Evolutionary conservation across 1,140 invertebrate genomes (phyloP).

Genomic region (Platyura marginata): DNA sequence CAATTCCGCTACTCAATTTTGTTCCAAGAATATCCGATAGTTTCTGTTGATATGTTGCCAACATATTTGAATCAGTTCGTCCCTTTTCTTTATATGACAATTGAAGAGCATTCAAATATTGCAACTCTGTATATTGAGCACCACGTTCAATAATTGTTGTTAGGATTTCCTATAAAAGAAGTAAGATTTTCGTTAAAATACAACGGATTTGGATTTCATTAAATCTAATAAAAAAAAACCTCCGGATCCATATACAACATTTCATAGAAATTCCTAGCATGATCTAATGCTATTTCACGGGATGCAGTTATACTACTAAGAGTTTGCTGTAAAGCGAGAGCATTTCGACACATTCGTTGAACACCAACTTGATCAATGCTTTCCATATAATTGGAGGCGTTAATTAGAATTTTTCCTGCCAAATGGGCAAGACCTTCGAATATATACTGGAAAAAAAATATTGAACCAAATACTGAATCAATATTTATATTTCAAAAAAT

Average conservation of each 20-base stretch:
- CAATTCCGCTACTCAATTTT: slow-evolving; percentile 19
- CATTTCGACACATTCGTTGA: slow-evolving; percentile 69
- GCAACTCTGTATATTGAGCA: slow-evolving; percentile 63
- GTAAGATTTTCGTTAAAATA: too few species aligned
- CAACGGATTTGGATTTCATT: neutral
- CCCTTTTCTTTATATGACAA: slow-evolving; percentile 32
- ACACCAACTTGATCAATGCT: slow-evolving; percentile 63
- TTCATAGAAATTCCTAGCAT: slow-evolving; percentile 78
- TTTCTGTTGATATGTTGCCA: slow-evolving; percentile 28
- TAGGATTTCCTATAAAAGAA: slow-evolving; percentile 57
- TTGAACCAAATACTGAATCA: too few species aligned
- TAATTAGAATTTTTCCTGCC: slow-evolving; percentile 70
- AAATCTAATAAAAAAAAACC: slow-evolving; percentile 18
- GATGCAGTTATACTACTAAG: slow-evolving; percentile 68
- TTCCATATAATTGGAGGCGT: slow-evolving; percentile 58
- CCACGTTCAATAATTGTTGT: slow-evolving; percentile 62
- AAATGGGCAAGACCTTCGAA: slow-evolving; percentile 85
- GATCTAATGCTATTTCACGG: slow-evolving; percentile 67
- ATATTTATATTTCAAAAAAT: slow-evolving; percentile 1
- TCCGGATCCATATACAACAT: slow-evolving; percentile 69
- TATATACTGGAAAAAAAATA: slow-evolving; percentile 52
- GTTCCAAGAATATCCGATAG: slow-evolving; percentile 32
- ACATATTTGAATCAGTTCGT: slow-evolving; percentile 23
- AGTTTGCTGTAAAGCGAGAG: slow-evolving; percentile 71
- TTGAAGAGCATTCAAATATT: slow-evolving; percentile 71